A percentile compares a stretch with the other conserved stretches of the same genome.
Evolutionary conservation across 2,797 vertebrate genomes (phyloP).

Genomic region (Xerus rutilus): DNA sequence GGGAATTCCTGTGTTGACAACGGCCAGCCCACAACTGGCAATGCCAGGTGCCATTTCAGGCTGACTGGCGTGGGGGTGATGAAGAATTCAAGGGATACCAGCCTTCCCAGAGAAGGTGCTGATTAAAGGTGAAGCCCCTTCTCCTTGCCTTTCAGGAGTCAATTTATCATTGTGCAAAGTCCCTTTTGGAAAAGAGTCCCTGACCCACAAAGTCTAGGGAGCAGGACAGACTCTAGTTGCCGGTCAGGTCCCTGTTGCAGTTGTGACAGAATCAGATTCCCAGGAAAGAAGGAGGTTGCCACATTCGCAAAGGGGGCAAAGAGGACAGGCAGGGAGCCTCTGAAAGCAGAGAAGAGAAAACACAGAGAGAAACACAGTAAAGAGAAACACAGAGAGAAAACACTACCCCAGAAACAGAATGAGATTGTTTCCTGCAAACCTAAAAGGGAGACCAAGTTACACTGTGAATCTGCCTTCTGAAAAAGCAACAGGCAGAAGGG

Average conservation of each 20-base stretch:
- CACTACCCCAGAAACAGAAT: not conserved
- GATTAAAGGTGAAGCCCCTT: not conserved
- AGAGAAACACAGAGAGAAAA: not conserved
- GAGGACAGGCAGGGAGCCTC: constrained; percentile 21
- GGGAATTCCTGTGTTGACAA: not conserved
- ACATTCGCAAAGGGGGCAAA: constrained; percentile 3
- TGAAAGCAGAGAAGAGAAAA: not conserved
- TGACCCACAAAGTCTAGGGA: not conserved
- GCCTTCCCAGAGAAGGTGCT: not conserved
- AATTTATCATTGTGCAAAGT: not conserved
- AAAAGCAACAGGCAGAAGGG: constrained; percentile 35
- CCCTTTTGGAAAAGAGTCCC: constrained; percentile 7
- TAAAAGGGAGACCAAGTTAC: not conserved
- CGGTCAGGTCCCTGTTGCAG: not conserved
- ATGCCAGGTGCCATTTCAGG: not conserved
- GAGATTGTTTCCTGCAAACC: not conserved
- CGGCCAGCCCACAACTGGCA: not conserved
- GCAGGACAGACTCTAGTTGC: not conserved
- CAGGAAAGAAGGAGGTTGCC: constrained; percentile 1
- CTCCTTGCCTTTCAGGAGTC: not conserved
- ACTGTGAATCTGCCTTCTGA: not conserved
- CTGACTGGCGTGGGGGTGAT: not conserved
- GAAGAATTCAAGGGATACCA: not conserved
- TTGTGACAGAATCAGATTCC: constrained; percentile 58
- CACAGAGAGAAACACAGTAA: not conserved